Evolutionary conservation across 1,140 invertebrate genomes (phyloP).

Genomic region (Drusus annulatus): DNA sequence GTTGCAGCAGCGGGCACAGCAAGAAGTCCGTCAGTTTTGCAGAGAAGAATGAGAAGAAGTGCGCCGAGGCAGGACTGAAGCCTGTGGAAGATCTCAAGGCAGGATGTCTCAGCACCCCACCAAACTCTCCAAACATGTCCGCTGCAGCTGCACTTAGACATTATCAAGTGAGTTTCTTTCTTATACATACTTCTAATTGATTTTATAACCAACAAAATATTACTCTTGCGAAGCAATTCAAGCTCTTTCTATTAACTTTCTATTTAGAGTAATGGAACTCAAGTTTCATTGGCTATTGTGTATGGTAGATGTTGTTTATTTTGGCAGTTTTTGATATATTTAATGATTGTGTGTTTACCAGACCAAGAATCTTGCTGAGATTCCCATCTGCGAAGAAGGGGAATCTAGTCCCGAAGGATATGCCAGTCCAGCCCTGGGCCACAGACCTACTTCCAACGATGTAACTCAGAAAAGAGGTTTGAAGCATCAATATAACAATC

Average conservation of each 20-base stretch:
- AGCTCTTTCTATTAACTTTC: no score
- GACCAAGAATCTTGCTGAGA: slow-evolving; percentile 74
- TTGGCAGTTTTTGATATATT: no score
- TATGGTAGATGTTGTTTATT: no score
- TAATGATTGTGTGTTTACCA: slow-evolving; percentile 53
- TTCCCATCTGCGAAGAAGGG: slow-evolving; percentile 75
- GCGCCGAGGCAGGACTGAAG: slow-evolving; percentile 62
- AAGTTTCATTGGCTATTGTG: no score
- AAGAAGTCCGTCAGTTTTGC: slow-evolving; percentile 73
- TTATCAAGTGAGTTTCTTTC: slow-evolving; percentile 67
- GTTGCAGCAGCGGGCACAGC: slow-evolving; percentile 77
- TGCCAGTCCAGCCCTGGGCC: slow-evolving; percentile 68
- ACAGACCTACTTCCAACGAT: slow-evolving; percentile 63
- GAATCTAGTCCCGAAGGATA: slow-evolving; percentile 74
- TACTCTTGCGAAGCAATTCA: no score
- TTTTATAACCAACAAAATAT: no score
- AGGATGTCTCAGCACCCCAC: slow-evolving; percentile 73
- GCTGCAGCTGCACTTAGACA: slow-evolving; percentile 71
- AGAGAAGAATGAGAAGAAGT: slow-evolving; percentile 66
- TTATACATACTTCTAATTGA: no score
- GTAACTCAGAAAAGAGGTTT: slow-evolving; percentile 70
- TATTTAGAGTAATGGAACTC: no score
- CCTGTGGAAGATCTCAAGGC: slow-evolving; percentile 66
- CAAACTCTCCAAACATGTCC: slow-evolving; percentile 82
- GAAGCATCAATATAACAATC: neutral